phyloP scores from a whole-genome alignment of 2,113 vertebrate species.

The Hippocampus comes region DNA sequence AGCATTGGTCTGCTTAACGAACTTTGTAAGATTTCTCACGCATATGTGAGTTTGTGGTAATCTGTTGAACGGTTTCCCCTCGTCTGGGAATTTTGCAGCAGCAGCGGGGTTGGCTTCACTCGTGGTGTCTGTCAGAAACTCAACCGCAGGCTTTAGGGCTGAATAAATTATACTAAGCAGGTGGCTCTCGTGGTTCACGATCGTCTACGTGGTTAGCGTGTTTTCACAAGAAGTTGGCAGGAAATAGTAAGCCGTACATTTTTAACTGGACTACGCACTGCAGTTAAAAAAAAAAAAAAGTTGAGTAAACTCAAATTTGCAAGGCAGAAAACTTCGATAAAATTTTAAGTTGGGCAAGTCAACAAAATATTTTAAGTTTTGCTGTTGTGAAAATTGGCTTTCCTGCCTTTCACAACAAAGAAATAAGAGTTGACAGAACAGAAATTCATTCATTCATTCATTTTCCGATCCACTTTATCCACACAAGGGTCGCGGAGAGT shows the following conservation, averaged over 20 bases:
- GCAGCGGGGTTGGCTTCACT: constrained; percentile 64
- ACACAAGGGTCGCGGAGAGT: too few species aligned
- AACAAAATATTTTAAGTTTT: too few species aligned
- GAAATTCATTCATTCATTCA: too few species aligned
- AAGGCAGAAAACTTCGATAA: too few species aligned
- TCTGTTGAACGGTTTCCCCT: constrained; percentile 30
- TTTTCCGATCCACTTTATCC: too few species aligned
- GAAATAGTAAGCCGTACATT: neutral
- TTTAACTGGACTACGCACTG: too few species aligned
- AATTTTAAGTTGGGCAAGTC: too few species aligned
- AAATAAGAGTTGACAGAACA: too few species aligned
- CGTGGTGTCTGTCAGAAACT: constrained; percentile 65
- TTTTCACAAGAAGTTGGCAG: neutral
- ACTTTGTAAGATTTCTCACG: neutral
- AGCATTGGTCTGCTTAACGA: neutral
- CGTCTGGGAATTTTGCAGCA: constrained; percentile 43
- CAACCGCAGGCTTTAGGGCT: constrained; percentile 45
- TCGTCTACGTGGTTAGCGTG: neutral
- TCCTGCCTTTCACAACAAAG: too few species aligned
- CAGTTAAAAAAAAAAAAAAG: too few species aligned
- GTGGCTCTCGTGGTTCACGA: constrained; percentile 8
- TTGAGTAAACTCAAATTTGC: too few species aligned
- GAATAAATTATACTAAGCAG: constrained; percentile 65
- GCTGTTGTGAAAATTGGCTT: too few species aligned
- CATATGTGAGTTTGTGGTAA: constrained; percentile 24